These are phyloP conservation scores for Piprites chloris DNA, from an alignment of 2,113 vertebrate species.

Conservation along the genomic window DNA sequence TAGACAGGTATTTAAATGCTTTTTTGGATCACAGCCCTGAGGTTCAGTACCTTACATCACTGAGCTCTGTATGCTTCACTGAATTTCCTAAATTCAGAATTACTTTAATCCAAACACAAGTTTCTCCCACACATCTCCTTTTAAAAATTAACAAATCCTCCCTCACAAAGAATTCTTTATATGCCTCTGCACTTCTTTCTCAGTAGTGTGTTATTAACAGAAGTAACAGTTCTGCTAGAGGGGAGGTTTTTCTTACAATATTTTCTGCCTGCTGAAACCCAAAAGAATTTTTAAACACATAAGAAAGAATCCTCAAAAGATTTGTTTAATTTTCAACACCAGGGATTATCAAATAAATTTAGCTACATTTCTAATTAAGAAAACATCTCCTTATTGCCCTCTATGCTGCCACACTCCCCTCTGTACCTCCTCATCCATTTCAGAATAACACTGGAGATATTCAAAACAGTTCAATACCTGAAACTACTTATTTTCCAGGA, in stretches of 20 bases:
- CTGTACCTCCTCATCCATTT: not conserved
- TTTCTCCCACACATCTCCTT: slow-evolving; percentile 38
- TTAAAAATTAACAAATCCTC: slow-evolving; percentile 54
- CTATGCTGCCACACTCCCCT: not conserved
- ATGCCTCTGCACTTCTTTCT: not conserved
- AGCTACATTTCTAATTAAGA: not conserved
- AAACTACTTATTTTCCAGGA: not conserved
- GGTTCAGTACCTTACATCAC: not conserved
- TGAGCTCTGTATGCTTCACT: not conserved
- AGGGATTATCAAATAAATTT: not conserved
- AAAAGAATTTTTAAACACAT: not conserved
- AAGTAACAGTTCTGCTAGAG: not conserved
- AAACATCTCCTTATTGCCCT: not conserved
- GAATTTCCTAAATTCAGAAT: not conserved
- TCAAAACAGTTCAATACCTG: not conserved
- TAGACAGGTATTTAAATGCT: not conserved
- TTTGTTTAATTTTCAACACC: not conserved
- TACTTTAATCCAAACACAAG: slow-evolving; percentile 4
- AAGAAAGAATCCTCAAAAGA: not conserved
- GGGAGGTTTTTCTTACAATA: not conserved
- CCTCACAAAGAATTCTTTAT: slow-evolving; percentile 21
- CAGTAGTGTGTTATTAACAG: not conserved
- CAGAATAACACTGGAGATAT: not conserved
- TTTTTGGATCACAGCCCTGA: not conserved
- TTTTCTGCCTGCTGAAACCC: not conserved